Base-by-base conservation (phyloP, 1,140 invertebrate genomes). In the Macrosteles quadrilineatus region DNA sequence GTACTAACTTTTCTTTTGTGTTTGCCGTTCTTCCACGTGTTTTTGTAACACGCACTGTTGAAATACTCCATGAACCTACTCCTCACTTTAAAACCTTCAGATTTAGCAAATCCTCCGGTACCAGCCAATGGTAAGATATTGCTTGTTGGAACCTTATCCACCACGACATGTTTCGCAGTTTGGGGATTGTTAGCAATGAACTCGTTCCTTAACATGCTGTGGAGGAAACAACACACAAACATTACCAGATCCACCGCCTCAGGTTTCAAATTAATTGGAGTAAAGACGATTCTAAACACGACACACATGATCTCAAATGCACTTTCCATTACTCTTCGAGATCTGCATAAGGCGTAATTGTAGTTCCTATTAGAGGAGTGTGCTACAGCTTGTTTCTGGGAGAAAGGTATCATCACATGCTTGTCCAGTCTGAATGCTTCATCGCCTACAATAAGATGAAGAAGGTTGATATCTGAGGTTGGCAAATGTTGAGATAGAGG, bases 1-100 rank as follows among this genome's bases (percentile, higher is more conserved):
- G n/a, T n/a, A n/a, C n/a, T n/a, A n/a, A n/a, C n/a, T n/a, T n/a
- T n/a, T n/a, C n/a, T n/a, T n/a, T n/a, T n/a, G n/a, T n/a, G n/a
- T n/a, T n/a, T n/a, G n/a, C n/a, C n/a, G n/a, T n/a, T n/a, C n/a
- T n/a, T n/a, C n/a, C n/a, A n/a, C n/a, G n/a, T n/a, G n/a, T n/a
- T n/a, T n/a, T n/a, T n/a, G n/a, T n/a, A n/a, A n/a, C n/a, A n/a
- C n/a, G n/a, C n/a, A n/a, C n/a, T n/a, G n/a, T n/a, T n/a, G n/a
- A n/a, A n/a, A 55, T 55, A 55, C 50, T 55, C 50, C 50, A 55
- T 55, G 50, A 55, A 55, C 50, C 9, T 55, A 55, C 19, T 55
- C 50, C 50, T 55, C 50, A 55, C 50, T 55, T 55, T 11, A 25
- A 55, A 55, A 55, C n/a, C n/a, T n/a, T n/a, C n/a, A n/a, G n/a